Percentiles rank a stretch among this genome's conserved stretches.
These are phyloP conservation scores for Tribolium castaneum DNA, from an alignment of 1,140 invertebrate genomes.

Conservation along the genomic window DNA sequence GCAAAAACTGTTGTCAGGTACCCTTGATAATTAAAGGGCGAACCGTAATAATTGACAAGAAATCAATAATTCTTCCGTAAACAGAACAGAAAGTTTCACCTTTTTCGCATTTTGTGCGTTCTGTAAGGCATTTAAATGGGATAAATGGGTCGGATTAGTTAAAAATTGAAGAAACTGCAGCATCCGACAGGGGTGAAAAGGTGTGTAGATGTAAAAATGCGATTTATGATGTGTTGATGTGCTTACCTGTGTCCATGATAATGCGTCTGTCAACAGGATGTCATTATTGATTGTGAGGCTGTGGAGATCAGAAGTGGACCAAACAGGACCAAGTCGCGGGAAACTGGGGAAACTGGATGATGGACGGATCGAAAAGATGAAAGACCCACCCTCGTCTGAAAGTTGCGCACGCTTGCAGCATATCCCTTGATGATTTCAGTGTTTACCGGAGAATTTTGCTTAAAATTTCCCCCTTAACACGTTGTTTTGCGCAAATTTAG, in stretches of 20 bases:
- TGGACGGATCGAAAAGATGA: slow-evolving; percentile 43
- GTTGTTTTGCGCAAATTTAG: slow-evolving; percentile 36
- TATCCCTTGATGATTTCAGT: slow-evolving; percentile 36
- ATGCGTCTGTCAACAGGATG: slow-evolving; percentile 28
- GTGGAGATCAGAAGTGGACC: slow-evolving; percentile 43
- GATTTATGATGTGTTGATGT: neutral
- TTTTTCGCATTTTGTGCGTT: neutral
- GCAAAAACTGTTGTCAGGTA: too few species aligned
- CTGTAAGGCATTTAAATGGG: neutral
- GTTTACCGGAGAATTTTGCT: slow-evolving; percentile 34
- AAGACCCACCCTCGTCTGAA: slow-evolving; percentile 35
- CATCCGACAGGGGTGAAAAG: neutral
- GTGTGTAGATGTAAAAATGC: neutral
- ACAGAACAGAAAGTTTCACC: neutral
- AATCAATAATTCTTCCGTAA: neutral
- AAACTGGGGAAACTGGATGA: slow-evolving; percentile 44
- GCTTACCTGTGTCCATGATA: slow-evolving; percentile 46
- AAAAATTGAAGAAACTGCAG: neutral
- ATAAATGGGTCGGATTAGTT: neutral
- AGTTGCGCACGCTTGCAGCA: slow-evolving; percentile 40
- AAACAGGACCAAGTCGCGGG: slow-evolving; percentile 27
- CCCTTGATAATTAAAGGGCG: neutral
- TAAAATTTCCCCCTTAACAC: slow-evolving; percentile 14
- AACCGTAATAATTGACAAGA: neutral
- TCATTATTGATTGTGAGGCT: slow-evolving; percentile 44